Evolutionary conservation across 2,888 invertebrate species (phyloP), one percentile per base, ranked within the genome.

Genomic region (Terebella lapidaria): DNA sequence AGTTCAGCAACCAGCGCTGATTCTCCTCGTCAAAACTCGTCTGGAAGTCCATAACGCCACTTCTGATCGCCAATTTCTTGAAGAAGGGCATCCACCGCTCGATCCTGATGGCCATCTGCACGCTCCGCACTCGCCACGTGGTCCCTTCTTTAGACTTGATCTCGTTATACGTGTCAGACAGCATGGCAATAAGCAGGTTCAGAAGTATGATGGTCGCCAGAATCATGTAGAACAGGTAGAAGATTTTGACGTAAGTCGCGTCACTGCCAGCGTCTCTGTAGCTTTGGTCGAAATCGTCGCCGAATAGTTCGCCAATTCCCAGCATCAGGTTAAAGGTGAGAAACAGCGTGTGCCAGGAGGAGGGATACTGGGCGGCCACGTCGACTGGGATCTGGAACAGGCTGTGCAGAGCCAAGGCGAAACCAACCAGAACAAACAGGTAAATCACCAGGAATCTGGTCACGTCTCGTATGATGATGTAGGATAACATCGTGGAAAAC

Each of bases 291-390:
- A 74, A 71, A 15, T 58, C 54, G 28, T 67, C 72, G 27, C 54
- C 62, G 18, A 71, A 71, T 55, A 75, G 72, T 53, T 74, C 72
- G 0, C 63, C 74, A 72, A 74, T 76, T 1, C 79, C 79, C 1
- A 79, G 65, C 77, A 78, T 75, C 59, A 77, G 63, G 62, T 77
- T 77, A 60, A 78, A 78, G 3, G 72, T 67, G 22, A 72, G 61
- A 61, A 76, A 79, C 5, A 76, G 60, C 0, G 78, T 74, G 59
- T 73, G 67, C 15, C 68, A 66, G 0, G 72, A 67, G 15, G 64
- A 67, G 0, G 67, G 58, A 59, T 72, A 74, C 5, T 62, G 64
- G n/a, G 63, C 58, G 0, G 66, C 62, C 25, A 73, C 59, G 20
- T 35, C 62, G 1, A 61, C 30, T 0, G 71, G 68, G 25, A 71